phyloP scores from a whole-genome alignment of 2,113 vertebrate species.

The Mormyrus iriodes region DNA sequence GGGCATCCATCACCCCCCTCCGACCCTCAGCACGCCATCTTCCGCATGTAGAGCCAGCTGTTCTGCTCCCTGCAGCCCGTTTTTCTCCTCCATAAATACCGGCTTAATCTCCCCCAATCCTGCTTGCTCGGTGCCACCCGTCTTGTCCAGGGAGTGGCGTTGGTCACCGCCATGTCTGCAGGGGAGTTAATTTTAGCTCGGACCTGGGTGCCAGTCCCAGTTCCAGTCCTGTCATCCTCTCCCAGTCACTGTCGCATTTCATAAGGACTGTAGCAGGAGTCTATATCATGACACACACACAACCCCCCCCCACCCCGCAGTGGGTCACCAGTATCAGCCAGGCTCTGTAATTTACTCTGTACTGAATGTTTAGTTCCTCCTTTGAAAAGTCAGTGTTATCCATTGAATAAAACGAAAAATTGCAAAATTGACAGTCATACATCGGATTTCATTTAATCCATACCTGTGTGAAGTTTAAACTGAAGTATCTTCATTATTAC shows the following conservation, averaged over 20 bases:
- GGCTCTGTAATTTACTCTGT: not conserved
- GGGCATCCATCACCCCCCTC: not conserved
- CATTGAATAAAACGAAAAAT: not conserved
- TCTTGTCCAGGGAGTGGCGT: not conserved
- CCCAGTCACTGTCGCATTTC: not conserved
- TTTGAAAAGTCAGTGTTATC: not conserved
- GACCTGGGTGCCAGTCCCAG: not conserved
- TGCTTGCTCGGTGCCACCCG: not conserved
- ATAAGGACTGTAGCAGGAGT: not conserved
- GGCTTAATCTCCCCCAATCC: slow-evolving; percentile 9
- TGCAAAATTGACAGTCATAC: not conserved
- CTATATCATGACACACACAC: not conserved
- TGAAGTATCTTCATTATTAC: not conserved
- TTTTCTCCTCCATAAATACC: not conserved
- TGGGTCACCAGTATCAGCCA: not conserved
- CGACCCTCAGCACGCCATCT: not conserved
- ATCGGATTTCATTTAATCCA: not conserved
- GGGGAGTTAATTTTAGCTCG: not conserved
- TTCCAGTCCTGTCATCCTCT: not conserved
- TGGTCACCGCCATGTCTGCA: not conserved
- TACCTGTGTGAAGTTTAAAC: not conserved
- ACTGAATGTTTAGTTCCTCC: not conserved
- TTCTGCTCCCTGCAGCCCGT: not conserved
- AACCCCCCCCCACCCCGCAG: not conserved
- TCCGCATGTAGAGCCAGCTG: not conserved